phyloP scores from a whole-genome alignment of 2,888 invertebrate genomes.

The Nysson spinosus region DNA sequence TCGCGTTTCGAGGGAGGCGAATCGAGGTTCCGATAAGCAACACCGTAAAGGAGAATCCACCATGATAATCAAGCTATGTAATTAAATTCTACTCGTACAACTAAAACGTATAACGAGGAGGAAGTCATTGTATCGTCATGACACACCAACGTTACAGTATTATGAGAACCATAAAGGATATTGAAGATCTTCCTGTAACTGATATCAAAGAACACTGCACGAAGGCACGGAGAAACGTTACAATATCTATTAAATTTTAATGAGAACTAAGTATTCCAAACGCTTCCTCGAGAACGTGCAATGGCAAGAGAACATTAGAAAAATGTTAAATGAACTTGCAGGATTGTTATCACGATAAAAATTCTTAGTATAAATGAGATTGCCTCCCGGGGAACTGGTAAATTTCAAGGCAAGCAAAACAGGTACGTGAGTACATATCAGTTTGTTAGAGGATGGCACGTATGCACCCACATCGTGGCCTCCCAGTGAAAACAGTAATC shows the following conservation, averaged over 20 bases:
- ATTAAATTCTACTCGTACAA: constrained; percentile 19
- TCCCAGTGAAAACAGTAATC: constrained; percentile 56
- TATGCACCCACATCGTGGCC: constrained; percentile 35
- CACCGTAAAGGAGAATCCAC: background rate
- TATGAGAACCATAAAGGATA: constrained; percentile 7
- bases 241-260: no score
- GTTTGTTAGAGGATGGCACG: constrained; percentile 34
- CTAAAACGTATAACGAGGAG: constrained; percentile 1
- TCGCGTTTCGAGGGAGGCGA: background rate
- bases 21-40: background rate
- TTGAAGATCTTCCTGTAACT: background rate
- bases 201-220: background rate
- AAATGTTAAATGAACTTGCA: no score
- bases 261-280: no score
- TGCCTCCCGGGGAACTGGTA: no score
- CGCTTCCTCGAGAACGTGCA: no score
- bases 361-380: background rate
- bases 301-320: no score
- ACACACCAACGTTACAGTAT: constrained; percentile 28
- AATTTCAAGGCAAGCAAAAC: constrained; percentile 22
- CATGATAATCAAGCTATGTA: background rate
- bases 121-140: constrained; percentile 8
- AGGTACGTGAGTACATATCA: constrained; percentile 17
- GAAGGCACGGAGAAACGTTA: no score
- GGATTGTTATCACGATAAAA: no score